A percentile compares a stretch with the other conserved stretches of the same genome.
Conservation (phyloP, 1,140 invertebrate species). For the Eufriesea mexicana region DNA sequence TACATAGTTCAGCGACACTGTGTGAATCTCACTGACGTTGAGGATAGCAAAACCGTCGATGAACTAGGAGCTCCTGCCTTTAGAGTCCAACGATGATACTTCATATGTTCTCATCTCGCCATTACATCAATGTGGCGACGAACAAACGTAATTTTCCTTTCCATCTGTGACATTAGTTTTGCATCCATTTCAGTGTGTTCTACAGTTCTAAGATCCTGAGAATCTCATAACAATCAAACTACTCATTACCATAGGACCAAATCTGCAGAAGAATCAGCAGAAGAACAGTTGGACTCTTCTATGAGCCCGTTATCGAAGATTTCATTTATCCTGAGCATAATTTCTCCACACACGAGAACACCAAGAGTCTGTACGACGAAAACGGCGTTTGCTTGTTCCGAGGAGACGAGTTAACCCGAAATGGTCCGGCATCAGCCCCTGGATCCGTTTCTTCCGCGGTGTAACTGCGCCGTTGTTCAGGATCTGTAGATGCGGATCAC, state of each 20-base stretch:
- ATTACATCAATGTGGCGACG: not conserved
- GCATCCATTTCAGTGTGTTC: too few relatives aligned
- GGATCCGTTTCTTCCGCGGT: constrained; percentile 42
- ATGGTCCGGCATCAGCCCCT: constrained; percentile 21
- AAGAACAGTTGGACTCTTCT: not conserved
- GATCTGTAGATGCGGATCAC: constrained; percentile 97
- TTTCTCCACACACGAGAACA: constrained; percentile 24
- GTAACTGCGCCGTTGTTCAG: constrained; percentile 80
- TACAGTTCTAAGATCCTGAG: not conserved
- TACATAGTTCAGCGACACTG: not conserved
- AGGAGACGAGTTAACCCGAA: not conserved
- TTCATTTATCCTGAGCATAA: constrained; percentile 1
- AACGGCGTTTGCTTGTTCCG: constrained; percentile 6
- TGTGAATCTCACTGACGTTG: not conserved
- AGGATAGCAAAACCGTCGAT: constrained; percentile 6
- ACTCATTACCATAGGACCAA: not conserved
- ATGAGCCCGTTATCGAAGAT: not conserved
- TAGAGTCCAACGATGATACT: not conserved
- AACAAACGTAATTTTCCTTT: not conserved
- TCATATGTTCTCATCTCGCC: constrained; percentile 16
- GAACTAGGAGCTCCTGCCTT: not conserved
- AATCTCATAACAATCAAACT: not conserved
- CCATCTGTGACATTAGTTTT: not conserved
- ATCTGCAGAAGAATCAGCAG: not conserved
- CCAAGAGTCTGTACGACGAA: constrained; percentile 1